These are phyloP conservation scores for Flabesymbios commensalis DNA, from an alignment of 2,888 invertebrate species.

Conservation along the genomic window DNA sequence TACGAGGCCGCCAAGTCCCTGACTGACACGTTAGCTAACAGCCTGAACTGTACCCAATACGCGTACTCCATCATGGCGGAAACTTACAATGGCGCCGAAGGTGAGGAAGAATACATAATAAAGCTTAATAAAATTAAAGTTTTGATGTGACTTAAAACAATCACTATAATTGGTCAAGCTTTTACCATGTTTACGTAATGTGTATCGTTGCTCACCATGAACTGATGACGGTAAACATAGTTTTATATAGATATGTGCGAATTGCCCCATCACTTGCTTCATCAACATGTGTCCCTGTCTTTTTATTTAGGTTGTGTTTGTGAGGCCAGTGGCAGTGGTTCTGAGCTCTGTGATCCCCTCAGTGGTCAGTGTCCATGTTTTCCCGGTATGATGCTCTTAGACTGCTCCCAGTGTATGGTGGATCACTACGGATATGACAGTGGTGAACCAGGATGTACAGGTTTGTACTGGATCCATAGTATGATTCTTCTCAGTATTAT, in stretches of 20 bases:
- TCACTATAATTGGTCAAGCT: neutral
- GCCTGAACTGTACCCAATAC: conserved; percentile 17
- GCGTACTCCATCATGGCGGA: conserved; percentile 36
- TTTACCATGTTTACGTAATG: no score
- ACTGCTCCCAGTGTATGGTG: conserved; percentile 39
- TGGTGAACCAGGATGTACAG: conserved; percentile 31
- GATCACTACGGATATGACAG: conserved; percentile 34
- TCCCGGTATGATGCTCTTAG: conserved; percentile 34
- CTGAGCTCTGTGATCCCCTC: conserved; percentile 22
- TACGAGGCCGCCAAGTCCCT: conserved; percentile 9
- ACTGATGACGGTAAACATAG: no score
- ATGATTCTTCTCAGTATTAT: neutral
- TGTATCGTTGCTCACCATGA: no score
- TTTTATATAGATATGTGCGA: no score
- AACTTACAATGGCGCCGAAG: conserved; percentile 19
- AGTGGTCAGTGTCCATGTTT: conserved; percentile 43
- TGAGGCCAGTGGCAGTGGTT: conserved; percentile 26
- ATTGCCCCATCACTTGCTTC: no score
- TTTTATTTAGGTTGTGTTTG: conserved; percentile 35
- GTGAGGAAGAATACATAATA: conserved; percentile 7
- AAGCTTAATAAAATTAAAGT: neutral
- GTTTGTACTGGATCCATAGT: conserved; percentile 22
- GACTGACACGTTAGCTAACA: neutral
- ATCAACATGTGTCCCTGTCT: no score
- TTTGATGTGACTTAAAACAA: neutral